Percentiles rank a stretch among this genome's conserved stretches.
phyloP scores from a whole-genome alignment of 2,113 vertebrate genomes.

The Mesoclemmys tuberculata region DNA sequence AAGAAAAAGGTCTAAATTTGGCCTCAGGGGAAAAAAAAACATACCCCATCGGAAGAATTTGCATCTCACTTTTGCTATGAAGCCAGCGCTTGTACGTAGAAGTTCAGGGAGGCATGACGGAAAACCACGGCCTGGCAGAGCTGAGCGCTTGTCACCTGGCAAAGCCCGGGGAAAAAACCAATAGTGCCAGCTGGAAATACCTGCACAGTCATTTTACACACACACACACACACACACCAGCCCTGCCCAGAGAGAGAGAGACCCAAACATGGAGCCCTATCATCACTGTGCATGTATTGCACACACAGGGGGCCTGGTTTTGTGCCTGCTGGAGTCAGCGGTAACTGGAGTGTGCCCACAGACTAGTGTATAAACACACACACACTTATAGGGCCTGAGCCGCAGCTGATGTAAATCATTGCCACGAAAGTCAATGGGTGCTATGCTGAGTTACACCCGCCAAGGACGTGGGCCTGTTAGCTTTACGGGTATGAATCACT shows the following conservation, averaged over 20 bases:
- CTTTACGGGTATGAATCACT: background rate
- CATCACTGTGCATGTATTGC: background rate
- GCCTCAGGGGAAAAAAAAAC: slow-evolving; percentile 37
- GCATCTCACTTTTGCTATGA: slow-evolving; percentile 61
- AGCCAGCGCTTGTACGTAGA: background rate
- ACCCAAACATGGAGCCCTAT: background rate
- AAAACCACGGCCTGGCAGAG: background rate
- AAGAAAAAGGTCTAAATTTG: slow-evolving; percentile 55
- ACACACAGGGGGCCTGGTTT: no score
- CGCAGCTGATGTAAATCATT: background rate
- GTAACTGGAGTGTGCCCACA: background rate
- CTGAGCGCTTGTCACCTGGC: rapidly evolving
- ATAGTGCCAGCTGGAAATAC: background rate
- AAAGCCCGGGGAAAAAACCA: background rate
- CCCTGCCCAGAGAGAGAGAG: background rate
- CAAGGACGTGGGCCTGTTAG: background rate
- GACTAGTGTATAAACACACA: background rate
- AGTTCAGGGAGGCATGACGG: background rate
- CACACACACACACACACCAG: no score
- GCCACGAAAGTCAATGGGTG: background rate
- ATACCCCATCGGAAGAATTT: slow-evolving; percentile 47
- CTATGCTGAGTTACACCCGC: background rate
- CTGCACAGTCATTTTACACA: background rate
- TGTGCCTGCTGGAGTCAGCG: background rate
- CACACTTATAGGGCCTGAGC: background rate